A percentile compares a stretch with the other conserved stretches of the same genome.
These are phyloP conservation scores for Coregonus clupeaformis DNA, from an alignment of 2,113 vertebrate species.

Conservation along the genomic window DNA sequence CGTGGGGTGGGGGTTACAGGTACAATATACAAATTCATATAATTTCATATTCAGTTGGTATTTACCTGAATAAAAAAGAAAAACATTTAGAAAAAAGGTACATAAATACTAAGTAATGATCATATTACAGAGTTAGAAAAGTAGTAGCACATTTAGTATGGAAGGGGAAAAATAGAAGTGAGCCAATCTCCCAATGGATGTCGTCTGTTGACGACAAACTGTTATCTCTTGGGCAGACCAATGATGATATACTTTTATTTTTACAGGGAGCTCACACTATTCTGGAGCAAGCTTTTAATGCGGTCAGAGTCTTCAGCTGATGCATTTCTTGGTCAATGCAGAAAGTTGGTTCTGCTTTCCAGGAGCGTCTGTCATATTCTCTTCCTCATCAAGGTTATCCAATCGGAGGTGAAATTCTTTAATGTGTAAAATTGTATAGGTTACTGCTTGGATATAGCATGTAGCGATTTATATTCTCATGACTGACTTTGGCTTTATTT, in stretches of 20 bases:
- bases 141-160: too few species aligned
- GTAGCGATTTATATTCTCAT: not conserved
- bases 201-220: too few species aligned
- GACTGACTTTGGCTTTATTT: constrained; percentile 18
- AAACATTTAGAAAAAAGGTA: too few species aligned
- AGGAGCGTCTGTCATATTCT: constrained; percentile 99
- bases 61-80: too few species aligned
- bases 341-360: constrained; percentile 91
- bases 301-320: constrained; percentile 90
- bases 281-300: constrained; percentile 99
- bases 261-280: constrained; percentile 94
- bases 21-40: too few species aligned
- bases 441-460: not conserved
- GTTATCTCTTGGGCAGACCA: too few species aligned
- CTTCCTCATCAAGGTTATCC: constrained; percentile 98
- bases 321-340: constrained; percentile 90
- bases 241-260: not conserved
- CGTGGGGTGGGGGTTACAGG: too few species aligned
- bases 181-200: too few species aligned
- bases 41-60: too few species aligned
- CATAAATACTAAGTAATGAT: too few species aligned
- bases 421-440: not conserved
- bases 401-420: constrained; percentile 88
- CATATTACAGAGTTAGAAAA: too few species aligned
- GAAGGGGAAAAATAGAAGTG: too few species aligned